Base-by-base conservation (phyloP, 1,140 invertebrate genomes). In the Neodiprion pinetum region DNA sequence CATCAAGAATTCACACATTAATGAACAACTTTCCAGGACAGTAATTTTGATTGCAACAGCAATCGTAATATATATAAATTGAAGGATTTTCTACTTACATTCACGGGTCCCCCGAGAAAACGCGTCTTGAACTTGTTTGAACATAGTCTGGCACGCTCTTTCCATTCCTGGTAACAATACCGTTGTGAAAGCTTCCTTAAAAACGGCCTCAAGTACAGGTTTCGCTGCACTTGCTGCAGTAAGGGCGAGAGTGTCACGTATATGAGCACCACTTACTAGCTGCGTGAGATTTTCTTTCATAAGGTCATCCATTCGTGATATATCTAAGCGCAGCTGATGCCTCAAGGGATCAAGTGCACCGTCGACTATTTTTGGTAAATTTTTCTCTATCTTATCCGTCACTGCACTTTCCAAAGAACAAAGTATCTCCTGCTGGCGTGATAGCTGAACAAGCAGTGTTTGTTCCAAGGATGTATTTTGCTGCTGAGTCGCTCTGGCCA, bases 21-120 rank as follows among this genome's bases (percentile, higher is more conserved):
- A 5, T 72, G 21, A 50, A 53, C 28, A 61, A 49, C 21, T 71
- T 65, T 69, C 71, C 74, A 21, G 28, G 28, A 5, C 1, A 5
- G 5, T 40, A 5, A 40, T 40, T 4, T 40, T 40, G 28, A 40
- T 40, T 40, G 28, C 28, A 40, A 40, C 1, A 40, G 1, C 28
- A 3, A 3, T 40, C 28, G 48, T 71, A 12, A 48, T 4, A 4
- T 4, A 4, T 28, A 71, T 48, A 49, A 72, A 47, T 48, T 10
- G 61, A 48, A 66, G 49, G 9, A 8, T 28, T 48, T 65, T 5
- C 7, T 72, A 76, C 94, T 93, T 90, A 98, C 96, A 97, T 89
- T 98, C 96, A 82, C 93, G 93, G 5, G 95, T 96, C 77, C 97
- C 97, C 77, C 91, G 91, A 65, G 93, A 92, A 85, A 98, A 98